Evolutionary conservation across 2,113 vertebrate genomes (phyloP).

Genomic region (Caloenas nicobarica): DNA sequence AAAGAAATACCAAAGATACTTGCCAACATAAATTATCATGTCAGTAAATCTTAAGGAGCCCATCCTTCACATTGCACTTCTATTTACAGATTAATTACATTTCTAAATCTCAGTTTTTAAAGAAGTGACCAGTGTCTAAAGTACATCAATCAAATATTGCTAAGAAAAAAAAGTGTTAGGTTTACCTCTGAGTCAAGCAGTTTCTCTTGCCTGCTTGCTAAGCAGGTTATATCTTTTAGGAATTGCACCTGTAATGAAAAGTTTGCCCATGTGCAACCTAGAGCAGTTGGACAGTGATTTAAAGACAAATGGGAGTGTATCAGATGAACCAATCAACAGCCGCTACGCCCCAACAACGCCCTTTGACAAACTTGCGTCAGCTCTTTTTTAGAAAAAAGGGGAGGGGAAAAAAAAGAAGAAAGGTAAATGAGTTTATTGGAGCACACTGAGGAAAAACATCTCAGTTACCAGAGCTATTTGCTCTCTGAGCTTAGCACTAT

Average conservation of each 20-base stretch:
- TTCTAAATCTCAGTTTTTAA: neutral
- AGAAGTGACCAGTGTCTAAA: neutral
- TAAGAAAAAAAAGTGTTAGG: neutral
- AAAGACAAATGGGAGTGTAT: conserved; percentile 82
- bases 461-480: conserved; percentile 75
- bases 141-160: neutral
- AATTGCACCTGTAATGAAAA: conserved; percentile 58
- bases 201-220: conserved; percentile 8
- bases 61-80: neutral
- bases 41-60: neutral
- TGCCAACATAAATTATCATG: neutral
- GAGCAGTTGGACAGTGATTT: conserved; percentile 73
- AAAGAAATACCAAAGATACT: neutral
- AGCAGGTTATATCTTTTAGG: conserved; percentile 36
- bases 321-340: conserved; percentile 75
- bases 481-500: conserved; percentile 65
- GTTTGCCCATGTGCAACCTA: conserved; percentile 61
- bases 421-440: conserved; percentile 69
- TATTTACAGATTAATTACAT: conserved; percentile 12
- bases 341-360: conserved; percentile 70
- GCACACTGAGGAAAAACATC: conserved; percentile 69
- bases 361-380: conserved; percentile 79
- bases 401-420: conserved; percentile 53
- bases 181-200: conserved; percentile 70
- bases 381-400: conserved; percentile 42